Base-by-base conservation (phyloP, 2,888 invertebrate species). In the Steinernema hermaphroditum region DNA sequence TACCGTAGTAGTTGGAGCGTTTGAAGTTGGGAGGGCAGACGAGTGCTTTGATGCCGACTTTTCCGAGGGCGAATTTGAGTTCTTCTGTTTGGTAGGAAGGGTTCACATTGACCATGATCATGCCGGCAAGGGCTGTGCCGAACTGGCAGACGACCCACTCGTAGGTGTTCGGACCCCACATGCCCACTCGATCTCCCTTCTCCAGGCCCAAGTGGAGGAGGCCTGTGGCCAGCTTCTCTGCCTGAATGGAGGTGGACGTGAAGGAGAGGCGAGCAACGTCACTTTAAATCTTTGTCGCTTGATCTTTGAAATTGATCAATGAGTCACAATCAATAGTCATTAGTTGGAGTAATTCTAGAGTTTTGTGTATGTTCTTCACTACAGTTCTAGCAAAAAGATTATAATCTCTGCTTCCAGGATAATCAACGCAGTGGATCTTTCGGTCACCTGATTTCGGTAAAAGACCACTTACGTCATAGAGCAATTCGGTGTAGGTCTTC, bases 111-210 rank as follows among this genome's bases (percentile, higher is more conserved):
- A 92, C 93, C 87, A 92, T 88, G 34, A 92, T 89, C 0, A 92
- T 87, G 0, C 93, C 94, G 0, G 91, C 90, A 77, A 92, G 90
- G 0, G 92, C 90, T 0, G 91, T 90, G 0, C 92, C 93, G 85
- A 92, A 88, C 86, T 91, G 91, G 0, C 91, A 88, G 0, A 93
- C 81, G 75, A 92, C 90, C 94, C 94, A 94, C 84, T 93, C 91
- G 57, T 90, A 86, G 43, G 69, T 62, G 46, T 93, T 94, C 0
- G 93, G 92, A 0, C 92, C 91, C 92, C 92, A 93, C 27, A 94
- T 89, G 0, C 92, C 93, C 1, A 94, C 85, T 9, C 92, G 88
- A 84, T 94, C 93, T 0, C 93, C 93, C 34, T 88, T 89, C 72
- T 90, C 86, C 22, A 93, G 83, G 0, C 93, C 93, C 29, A 92